A percentile compares a stretch with the other conserved stretches of the same genome.
phyloP scores from a whole-genome alignment of 2,888 invertebrate species.

The Chelonus formosanus region DNA sequence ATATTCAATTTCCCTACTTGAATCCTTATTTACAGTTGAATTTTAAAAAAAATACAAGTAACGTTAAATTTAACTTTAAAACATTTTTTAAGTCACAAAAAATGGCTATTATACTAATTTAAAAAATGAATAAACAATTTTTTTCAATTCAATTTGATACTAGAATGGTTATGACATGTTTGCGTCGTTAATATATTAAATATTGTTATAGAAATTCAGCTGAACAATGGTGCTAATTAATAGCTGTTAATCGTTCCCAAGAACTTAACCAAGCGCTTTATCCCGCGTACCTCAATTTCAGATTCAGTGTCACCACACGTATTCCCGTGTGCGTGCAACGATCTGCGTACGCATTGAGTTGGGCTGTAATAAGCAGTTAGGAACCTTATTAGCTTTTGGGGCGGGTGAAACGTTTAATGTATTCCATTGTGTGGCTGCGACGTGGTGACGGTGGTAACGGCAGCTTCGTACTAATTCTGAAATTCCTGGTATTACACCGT shows the following conservation, averaged over 20 bases:
- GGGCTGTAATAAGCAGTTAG: constrained; percentile 53
- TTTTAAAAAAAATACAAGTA: too few species aligned
- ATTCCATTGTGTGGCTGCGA: constrained; percentile 53
- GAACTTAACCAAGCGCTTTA: not conserved
- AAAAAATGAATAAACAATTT: too few species aligned
- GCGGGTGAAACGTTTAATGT: constrained; percentile 52
- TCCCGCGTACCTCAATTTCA: constrained; percentile 29
- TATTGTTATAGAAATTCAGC: not conserved
- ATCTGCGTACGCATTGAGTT: constrained; percentile 37
- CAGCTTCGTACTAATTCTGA: constrained; percentile 48
- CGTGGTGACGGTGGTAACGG: constrained; percentile 33
- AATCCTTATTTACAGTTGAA: too few species aligned
- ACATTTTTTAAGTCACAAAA: too few species aligned
- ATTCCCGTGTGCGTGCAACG: constrained; percentile 33
- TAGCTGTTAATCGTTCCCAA: not conserved
- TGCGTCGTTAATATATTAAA: not conserved
- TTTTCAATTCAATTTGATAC: too few species aligned
- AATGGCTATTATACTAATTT: too few species aligned
- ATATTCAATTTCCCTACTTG: not conserved
- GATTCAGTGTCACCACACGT: constrained; percentile 16
- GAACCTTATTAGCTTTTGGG: constrained; percentile 55
- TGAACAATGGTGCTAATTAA: constrained; percentile 11
- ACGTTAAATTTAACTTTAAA: too few species aligned
- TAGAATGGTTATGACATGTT: too few species aligned
- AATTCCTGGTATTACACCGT: constrained; percentile 54